These are phyloP conservation scores for Stictocephala bisonia DNA, from an alignment of 2,888 invertebrate genomes.

Conservation along the genomic window DNA sequence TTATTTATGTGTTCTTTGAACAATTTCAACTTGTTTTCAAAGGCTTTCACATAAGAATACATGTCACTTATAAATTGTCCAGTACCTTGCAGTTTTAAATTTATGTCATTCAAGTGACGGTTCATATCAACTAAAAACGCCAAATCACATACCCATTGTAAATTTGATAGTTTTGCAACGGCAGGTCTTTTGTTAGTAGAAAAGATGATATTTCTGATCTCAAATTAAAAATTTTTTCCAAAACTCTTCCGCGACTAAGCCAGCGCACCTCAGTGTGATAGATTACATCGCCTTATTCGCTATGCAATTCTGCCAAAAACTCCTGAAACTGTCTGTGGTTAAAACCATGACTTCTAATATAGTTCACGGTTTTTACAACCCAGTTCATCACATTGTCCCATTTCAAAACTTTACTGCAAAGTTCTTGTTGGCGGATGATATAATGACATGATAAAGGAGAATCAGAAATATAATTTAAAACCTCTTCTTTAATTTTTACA, in stretches of 20 bases:
- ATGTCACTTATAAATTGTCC: too few relatives aligned
- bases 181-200: not conserved
- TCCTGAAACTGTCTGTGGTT: not conserved
- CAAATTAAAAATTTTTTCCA: not conserved
- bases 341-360: not conserved
- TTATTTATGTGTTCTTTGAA: too few relatives aligned
- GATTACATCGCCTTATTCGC: not conserved
- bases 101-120: not conserved
- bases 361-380: not conserved
- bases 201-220: too few relatives aligned
- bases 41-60: too few relatives aligned
- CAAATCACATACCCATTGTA: not conserved
- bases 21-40: too few relatives aligned
- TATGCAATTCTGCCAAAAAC: too few relatives aligned
- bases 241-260: too few relatives aligned
- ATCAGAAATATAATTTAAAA: not conserved
- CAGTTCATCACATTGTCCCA: not conserved
- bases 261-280: too few relatives aligned
- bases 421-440: not conserved
- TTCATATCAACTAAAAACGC: not conserved
- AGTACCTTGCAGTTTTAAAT: too few relatives aligned
- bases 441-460: not conserved
- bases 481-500: not conserved
- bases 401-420: slow-evolving; percentile 9
- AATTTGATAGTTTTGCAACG: not conserved